These are phyloP conservation scores for Aphis gossypii DNA, from an alignment of 1,140 invertebrate species.

Conservation along the genomic window DNA sequence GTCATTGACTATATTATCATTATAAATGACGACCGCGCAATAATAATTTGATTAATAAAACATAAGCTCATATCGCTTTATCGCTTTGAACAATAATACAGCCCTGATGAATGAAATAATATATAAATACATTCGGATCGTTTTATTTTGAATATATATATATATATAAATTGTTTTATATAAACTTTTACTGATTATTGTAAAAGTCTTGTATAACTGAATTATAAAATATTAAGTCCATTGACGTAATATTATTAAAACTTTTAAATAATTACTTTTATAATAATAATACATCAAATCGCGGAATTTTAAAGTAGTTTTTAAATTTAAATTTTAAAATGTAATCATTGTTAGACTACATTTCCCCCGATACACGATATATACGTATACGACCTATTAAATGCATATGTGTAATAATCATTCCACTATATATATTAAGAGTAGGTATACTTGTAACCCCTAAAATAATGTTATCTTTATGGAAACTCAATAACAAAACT, in stretches of 20 bases:
- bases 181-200: background rate
- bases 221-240: background rate
- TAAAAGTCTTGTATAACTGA: background rate
- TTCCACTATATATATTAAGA: background rate
- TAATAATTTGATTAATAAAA: background rate
- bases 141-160: background rate
- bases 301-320: background rate
- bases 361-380: background rate
- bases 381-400: background rate
- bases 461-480: background rate
- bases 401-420: background rate
- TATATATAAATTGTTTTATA: background rate
- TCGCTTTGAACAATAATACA: background rate
- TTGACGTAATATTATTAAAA: background rate
- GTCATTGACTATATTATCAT: background rate
- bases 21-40: background rate
- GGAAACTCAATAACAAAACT: background rate
- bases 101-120: background rate
- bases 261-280: background rate
- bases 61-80: too few species aligned
- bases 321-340: background rate
- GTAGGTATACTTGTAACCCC: background rate
- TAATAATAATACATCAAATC: background rate
- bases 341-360: background rate
- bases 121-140: background rate